A percentile compares a stretch with the other conserved stretches of the same genome.
Evolutionary conservation across 2,888 invertebrate genomes (phyloP).

Genomic region (Sisyra nigra): DNA sequence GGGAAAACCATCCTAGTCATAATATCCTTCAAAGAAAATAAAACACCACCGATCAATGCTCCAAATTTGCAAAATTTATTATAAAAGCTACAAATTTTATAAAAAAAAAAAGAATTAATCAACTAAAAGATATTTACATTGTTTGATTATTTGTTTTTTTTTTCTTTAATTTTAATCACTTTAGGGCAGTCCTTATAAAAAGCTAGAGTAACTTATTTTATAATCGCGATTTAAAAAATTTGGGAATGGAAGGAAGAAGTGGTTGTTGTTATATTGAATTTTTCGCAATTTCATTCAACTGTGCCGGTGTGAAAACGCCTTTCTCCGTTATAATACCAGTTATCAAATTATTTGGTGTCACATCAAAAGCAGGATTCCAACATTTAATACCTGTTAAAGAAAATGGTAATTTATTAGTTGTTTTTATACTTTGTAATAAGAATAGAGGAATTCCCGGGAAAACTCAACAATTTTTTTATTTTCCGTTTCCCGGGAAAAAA

Average conservation of each 20-base stretch:
- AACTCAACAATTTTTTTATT: too few relatives aligned
- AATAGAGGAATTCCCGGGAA: too few relatives aligned
- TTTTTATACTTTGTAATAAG: too few relatives aligned
- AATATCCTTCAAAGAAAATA: too few relatives aligned
- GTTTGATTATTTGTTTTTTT: neutral
- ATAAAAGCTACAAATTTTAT: too few relatives aligned
- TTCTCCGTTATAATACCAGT: constrained; percentile 88
- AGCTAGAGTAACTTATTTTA: neutral
- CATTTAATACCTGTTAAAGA: constrained; percentile 60
- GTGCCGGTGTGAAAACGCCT: constrained; percentile 60
- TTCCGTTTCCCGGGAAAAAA: too few relatives aligned
- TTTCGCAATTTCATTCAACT: constrained; percentile 13
- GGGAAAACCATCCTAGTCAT: constrained; percentile 7
- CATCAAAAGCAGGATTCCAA: constrained; percentile 99
- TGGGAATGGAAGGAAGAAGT: neutral
- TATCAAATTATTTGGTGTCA: constrained; percentile 85
- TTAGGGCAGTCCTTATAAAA: neutral
- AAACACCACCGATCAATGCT: too few relatives aligned
- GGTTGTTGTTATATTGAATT: neutral
- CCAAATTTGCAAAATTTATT: too few relatives aligned
- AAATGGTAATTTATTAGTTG: constrained; percentile 1
- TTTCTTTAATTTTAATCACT: neutral
- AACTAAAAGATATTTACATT: too few relatives aligned
- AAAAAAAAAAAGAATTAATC: too few relatives aligned
- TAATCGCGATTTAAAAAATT: neutral